A percentile compares a stretch with the other conserved stretches of the same genome.
Conservation (phyloP, 64 coral and sea anemone genomes). For the Acropora tenuis region DNA sequence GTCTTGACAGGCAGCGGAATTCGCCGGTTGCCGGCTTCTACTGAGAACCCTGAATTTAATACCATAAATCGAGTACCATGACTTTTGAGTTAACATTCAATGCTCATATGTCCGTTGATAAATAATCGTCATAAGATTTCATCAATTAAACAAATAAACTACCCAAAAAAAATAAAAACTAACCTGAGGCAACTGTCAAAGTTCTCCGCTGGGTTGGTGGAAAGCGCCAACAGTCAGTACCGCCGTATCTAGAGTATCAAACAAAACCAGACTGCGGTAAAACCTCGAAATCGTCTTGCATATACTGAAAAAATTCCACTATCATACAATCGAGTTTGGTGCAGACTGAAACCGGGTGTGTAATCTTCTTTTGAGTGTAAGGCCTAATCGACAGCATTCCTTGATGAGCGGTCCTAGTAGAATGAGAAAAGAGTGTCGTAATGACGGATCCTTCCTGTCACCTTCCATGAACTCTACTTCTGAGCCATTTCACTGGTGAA, state of each 20-base stretch:
- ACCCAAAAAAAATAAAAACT: background rate
- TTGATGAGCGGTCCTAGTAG: background rate
- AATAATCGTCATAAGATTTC: slow-evolving; percentile 6
- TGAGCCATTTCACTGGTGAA: background rate
- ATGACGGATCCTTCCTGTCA: background rate
- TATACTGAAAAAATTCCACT: background rate
- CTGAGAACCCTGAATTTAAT: background rate
- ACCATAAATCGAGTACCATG: background rate
- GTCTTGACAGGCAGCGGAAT: background rate
- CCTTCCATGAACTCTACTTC: background rate
- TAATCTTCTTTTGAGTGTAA: background rate
- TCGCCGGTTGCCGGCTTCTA: background rate
- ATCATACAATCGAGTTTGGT: background rate
- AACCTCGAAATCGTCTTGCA: background rate
- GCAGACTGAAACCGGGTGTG: background rate
- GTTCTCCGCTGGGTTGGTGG: background rate
- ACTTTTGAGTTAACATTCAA: background rate
- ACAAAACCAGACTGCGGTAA: background rate
- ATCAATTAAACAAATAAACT: slow-evolving; percentile 12
- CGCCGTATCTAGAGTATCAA: background rate
- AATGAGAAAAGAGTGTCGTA: background rate
- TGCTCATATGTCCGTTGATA: background rate
- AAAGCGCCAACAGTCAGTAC: background rate
- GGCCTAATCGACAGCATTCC: slow-evolving; percentile 6
- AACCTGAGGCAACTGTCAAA: slow-evolving; percentile 10